Percentiles rank a stretch among this genome's conserved stretches.
Conservation (phyloP, 2,797 vertebrate genomes). For the Etheostoma perlongum region DNA sequence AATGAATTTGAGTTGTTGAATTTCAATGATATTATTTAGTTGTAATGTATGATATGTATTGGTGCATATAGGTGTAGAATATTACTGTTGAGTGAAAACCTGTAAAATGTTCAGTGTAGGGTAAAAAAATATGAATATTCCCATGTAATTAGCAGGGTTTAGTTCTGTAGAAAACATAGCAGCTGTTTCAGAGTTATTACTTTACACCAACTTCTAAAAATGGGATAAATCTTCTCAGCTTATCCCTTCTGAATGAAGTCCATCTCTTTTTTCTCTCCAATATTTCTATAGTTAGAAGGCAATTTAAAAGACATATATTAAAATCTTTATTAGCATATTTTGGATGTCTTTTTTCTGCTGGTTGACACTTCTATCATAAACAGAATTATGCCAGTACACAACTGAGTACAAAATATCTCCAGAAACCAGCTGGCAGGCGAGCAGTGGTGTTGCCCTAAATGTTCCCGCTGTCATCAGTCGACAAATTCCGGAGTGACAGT, state of each 20-base stretch:
- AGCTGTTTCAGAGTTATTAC: slow-evolving; percentile 64
- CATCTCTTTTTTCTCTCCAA: slow-evolving; percentile 22
- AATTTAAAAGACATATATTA: slow-evolving; percentile 75
- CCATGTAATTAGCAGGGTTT: slow-evolving; percentile 55
- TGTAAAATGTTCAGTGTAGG: slow-evolving; percentile 48
- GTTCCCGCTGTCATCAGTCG: slow-evolving; percentile 53
- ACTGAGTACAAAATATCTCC: slow-evolving; percentile 77
- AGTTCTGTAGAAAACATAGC: slow-evolving; percentile 73
- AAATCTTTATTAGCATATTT: slow-evolving; percentile 65
- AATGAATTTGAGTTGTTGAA: slow-evolving; percentile 41
- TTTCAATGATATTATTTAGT: slow-evolving; percentile 70
- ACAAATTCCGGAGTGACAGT: slow-evolving; percentile 58
- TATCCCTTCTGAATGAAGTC: slow-evolving; percentile 33
- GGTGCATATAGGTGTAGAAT: slow-evolving; percentile 71
- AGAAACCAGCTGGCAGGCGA: slow-evolving; percentile 89
- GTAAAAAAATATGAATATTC: slow-evolving; percentile 58
- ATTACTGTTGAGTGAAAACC: slow-evolving; percentile 53
- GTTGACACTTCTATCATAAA: slow-evolving; percentile 46
- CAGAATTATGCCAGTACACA: slow-evolving; percentile 48
- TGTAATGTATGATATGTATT: slow-evolving; percentile 62
- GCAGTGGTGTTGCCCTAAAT: slow-evolving; percentile 69
- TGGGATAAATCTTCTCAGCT: slow-evolving; percentile 30
- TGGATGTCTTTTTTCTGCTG: slow-evolving; percentile 47
- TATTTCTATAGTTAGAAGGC: slow-evolving; percentile 55
- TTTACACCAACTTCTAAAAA: slow-evolving; percentile 48